Evolutionary conservation across 2,113 vertebrate species (phyloP).

Genomic region (Sinocyclocheilus anshuiensis): DNA sequence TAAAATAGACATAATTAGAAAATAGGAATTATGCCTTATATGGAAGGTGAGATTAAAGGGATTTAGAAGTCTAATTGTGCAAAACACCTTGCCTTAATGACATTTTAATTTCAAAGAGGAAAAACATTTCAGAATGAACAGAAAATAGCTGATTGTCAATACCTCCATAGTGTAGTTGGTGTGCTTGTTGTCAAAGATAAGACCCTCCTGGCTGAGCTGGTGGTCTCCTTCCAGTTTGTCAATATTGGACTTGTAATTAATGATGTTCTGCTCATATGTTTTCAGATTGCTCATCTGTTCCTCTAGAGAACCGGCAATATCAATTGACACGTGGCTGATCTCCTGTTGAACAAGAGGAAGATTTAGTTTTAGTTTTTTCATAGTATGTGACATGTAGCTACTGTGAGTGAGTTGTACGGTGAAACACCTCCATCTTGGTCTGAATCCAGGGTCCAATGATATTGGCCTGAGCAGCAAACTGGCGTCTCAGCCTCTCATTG

Average conservation of each 20-base stretch:
- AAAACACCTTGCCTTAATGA: not conserved
- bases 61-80: not conserved
- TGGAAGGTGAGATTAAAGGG: not conserved
- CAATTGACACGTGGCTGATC: slow-evolving; percentile 85
- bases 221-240: slow-evolving; percentile 92
- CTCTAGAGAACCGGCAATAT: slow-evolving; percentile 84
- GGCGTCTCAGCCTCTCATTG: slow-evolving; percentile 79
- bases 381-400: not conserved
- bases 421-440: slow-evolving; percentile 77
- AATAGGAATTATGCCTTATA: not conserved
- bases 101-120: not conserved
- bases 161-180: slow-evolving; percentile 80
- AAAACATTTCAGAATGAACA: not conserved
- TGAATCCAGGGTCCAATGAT: slow-evolving; percentile 80
- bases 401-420: not conserved
- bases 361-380: not conserved
- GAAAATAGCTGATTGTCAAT: not conserved
- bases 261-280: slow-evolving; percentile 88
- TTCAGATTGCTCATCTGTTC: slow-evolving; percentile 90
- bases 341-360: slow-evolving; percentile 71
- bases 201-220: slow-evolving; percentile 88
- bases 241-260: slow-evolving; percentile 89
- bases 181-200: slow-evolving; percentile 88
- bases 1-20: slow-evolving; percentile 52
- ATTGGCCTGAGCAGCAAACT: slow-evolving; percentile 79